A percentile compares a stretch with the other conserved stretches of the same genome.
Conservation (phyloP, 2,113 vertebrate species). For the Phaetusa simplex region DNA sequence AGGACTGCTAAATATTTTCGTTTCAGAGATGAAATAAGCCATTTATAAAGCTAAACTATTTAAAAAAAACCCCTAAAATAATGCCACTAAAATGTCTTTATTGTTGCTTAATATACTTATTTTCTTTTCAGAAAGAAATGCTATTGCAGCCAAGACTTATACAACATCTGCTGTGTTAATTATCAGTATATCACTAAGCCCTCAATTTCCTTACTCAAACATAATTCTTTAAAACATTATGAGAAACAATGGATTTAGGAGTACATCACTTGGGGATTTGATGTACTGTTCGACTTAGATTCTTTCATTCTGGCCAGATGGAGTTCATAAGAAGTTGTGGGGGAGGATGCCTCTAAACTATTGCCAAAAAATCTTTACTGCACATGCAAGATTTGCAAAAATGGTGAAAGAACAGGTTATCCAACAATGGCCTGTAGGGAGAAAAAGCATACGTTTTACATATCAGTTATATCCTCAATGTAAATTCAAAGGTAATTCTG, state of each 20-base stretch:
- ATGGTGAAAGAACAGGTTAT: background rate
- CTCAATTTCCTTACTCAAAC: constrained; percentile 39
- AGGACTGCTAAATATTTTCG: background rate
- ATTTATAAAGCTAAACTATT: background rate
- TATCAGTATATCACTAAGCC: constrained; percentile 41
- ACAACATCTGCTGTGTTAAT: constrained; percentile 63
- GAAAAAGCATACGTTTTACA: background rate
- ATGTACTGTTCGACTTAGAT: constrained; percentile 1
- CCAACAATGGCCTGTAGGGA: background rate
- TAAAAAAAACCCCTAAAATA: background rate
- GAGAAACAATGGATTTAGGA: constrained; percentile 50
- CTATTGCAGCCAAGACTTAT: background rate
- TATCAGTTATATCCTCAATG: background rate
- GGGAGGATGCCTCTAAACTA: constrained; percentile 26
- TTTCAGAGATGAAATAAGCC: background rate
- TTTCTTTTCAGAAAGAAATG: constrained; percentile 2
- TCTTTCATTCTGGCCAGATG: constrained; percentile 47
- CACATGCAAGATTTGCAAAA: background rate
- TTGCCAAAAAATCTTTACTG: constrained; percentile 44
- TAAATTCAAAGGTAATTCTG: background rate
- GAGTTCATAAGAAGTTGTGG: constrained; percentile 14
- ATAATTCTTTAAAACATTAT: constrained; percentile 24
- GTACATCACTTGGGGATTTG: constrained; percentile 28
- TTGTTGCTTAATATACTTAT: background rate
- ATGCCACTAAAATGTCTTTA: background rate